A percentile compares a stretch with the other conserved stretches of the same genome.
Evolutionary conservation across 2,888 invertebrate genomes (phyloP).

Genomic region (Notodromas monacha): DNA sequence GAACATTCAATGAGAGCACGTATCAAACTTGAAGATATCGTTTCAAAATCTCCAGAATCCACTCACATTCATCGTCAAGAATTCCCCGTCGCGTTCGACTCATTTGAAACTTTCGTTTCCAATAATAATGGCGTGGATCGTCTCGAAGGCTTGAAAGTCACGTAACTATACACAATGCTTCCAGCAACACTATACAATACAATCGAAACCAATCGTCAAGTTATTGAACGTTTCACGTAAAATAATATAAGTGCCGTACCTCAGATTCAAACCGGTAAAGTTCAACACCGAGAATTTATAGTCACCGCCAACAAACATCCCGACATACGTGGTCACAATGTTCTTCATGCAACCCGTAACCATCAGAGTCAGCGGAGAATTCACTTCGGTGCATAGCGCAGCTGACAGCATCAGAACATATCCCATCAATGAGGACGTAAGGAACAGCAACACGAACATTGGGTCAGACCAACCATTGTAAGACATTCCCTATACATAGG

Average conservation of each 20-base stretch:
- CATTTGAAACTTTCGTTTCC: too few relatives aligned
- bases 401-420: slow-evolving; percentile 80
- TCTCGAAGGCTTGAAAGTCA: background rate
- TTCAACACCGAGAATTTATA: slow-evolving; percentile 79
- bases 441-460: slow-evolving; percentile 43
- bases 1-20: too few relatives aligned
- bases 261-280: slow-evolving; percentile 80
- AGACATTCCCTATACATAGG: too few relatives aligned
- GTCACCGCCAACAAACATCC: slow-evolving; percentile 91
- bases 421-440: slow-evolving; percentile 76
- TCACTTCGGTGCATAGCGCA: slow-evolving; percentile 72
- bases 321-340: slow-evolving; percentile 79
- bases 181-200: background rate
- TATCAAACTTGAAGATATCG: too few relatives aligned
- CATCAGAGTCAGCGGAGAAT: slow-evolving; percentile 92
- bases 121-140: too few relatives aligned
- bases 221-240: too few relatives aligned
- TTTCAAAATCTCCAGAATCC: too few relatives aligned
- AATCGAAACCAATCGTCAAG: too few relatives aligned
- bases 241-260: too few relatives aligned
- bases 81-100: too few relatives aligned
- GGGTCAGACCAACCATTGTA: slow-evolving; percentile 43
- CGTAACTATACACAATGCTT: background rate
- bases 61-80: too few relatives aligned
- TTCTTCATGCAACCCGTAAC: slow-evolving; percentile 95